phyloP scores from a whole-genome alignment of 2,797 vertebrate genomes.

The Intellagama lesueurii region DNA sequence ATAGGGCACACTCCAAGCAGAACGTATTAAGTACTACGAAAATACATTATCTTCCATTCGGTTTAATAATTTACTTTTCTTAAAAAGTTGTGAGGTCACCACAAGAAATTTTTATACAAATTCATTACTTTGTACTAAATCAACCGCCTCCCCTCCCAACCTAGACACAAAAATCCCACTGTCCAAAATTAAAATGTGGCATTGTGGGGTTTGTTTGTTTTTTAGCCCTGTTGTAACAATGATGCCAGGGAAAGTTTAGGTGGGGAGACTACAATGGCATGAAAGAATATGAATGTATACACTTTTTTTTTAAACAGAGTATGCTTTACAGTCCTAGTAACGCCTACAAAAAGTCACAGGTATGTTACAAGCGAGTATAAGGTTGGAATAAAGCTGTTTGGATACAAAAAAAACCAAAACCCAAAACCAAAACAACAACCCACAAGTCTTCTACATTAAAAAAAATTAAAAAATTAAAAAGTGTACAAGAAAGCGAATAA shows the following conservation, averaged over 20 bases:
- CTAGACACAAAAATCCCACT: constrained; percentile 52
- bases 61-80: constrained; percentile 83
- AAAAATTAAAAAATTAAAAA: constrained; percentile 17
- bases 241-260: constrained; percentile 57
- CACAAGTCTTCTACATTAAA: constrained; percentile 69
- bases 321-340: constrained; percentile 74
- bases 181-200: constrained; percentile 51
- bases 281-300: constrained; percentile 82
- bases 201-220: background rate
- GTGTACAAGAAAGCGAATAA: too few species aligned
- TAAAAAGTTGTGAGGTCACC: constrained; percentile 79
- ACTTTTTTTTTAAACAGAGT: constrained; percentile 75
- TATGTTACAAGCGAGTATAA: constrained; percentile 81
- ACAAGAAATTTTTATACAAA: constrained; percentile 78
- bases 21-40: constrained; percentile 79
- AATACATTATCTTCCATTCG: constrained; percentile 82
- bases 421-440: background rate
- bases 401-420: constrained; percentile 65
- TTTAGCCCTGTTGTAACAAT: constrained; percentile 76
- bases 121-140: constrained; percentile 73
- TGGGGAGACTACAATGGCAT: constrained; percentile 73
- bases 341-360: constrained; percentile 83
- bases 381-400: constrained; percentile 74
- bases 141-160: constrained; percentile 59
- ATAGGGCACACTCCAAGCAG: constrained; percentile 74